Evolutionary conservation across 2,888 invertebrate genomes (phyloP), one percentile per base, ranked within the genome.

Genomic region (Eilema depressum): DNA sequence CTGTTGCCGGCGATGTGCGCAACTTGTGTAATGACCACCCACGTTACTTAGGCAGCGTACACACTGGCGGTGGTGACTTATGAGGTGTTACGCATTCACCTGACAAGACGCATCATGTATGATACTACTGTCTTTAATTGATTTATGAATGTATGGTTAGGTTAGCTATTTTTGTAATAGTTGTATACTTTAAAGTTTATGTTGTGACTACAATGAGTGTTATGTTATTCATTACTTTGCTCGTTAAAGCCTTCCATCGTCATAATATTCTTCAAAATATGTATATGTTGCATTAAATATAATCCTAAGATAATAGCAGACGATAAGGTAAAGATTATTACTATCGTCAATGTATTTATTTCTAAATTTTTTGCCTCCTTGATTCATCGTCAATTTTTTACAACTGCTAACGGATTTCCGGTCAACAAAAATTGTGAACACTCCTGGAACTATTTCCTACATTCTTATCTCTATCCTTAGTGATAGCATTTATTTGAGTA

Each of bases 1-100:
- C 59, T 2, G 64, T 25, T 65, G 68, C 61, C 64, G 66, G 17
- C 37, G 69, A 70, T 68, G 63, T 68, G 63, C 68, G 71, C 73
- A 72, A 77, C 71, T 82, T 76, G 71, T 72, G 72, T 73, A 77
- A 76, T 75, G 79, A 70, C 83, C 80, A 80, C 83, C 79, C 83
- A 82, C 74, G 76, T 73, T 63, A 67, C 56, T 69, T 41, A 63
- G 73, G 66, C 65, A 33, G 25, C 69, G 66, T 74, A 56, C 75
- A 73, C 77, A 62, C 33, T 30, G 25, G 28, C 20, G n/a, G 47
- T 3, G 28, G 37, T 23, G 30, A 26, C 41, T 14, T 26, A 56
- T 28, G 28, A n/a, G n/a, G 5, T 20, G 23, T 56, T 56, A 14
- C 28, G 28, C 23, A 57, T 57, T 66, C 8, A 53, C 28, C 0